Conservation (phyloP, 2,113 vertebrate genomes). For the Tympanuchus pallidicinctus region DNA sequence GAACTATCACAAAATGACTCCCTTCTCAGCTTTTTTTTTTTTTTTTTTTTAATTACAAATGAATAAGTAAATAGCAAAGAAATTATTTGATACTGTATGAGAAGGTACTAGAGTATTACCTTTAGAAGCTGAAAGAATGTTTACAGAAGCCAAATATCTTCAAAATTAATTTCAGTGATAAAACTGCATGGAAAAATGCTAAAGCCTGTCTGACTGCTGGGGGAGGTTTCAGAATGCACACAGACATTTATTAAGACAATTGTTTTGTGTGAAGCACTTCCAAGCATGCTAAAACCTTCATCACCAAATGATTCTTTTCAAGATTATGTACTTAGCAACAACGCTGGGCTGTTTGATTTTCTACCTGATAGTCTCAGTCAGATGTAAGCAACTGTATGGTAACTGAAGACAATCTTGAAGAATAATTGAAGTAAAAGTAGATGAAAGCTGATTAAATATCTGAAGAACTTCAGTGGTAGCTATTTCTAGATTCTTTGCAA, state of each 20-base stretch:
- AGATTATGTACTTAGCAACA: neutral
- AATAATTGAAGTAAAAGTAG: neutral
- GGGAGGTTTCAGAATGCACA: neutral
- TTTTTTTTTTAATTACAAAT: too few relatives aligned
- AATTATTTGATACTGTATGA: neutral
- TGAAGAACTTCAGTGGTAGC: neutral
- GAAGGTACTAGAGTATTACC: neutral
- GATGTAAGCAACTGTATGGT: neutral
- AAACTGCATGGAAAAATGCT: neutral
- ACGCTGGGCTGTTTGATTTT: neutral
- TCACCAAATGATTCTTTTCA: neutral
- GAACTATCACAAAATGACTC: neutral
- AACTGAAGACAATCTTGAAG: neutral
- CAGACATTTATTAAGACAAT: neutral
- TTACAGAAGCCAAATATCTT: neutral
- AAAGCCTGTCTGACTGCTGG: neutral
- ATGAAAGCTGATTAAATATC: neutral
- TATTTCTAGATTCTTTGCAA: neutral
- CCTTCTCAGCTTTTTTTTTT: neutral
- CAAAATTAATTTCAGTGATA: neutral
- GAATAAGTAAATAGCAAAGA: accelerated
- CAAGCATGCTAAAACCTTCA: neutral
- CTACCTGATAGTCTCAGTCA: neutral
- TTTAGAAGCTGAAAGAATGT: neutral
- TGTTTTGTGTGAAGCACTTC: neutral